phyloP scores from a whole-genome alignment of 2,113 vertebrate species.

The Todiramphus saurophagus region DNA sequence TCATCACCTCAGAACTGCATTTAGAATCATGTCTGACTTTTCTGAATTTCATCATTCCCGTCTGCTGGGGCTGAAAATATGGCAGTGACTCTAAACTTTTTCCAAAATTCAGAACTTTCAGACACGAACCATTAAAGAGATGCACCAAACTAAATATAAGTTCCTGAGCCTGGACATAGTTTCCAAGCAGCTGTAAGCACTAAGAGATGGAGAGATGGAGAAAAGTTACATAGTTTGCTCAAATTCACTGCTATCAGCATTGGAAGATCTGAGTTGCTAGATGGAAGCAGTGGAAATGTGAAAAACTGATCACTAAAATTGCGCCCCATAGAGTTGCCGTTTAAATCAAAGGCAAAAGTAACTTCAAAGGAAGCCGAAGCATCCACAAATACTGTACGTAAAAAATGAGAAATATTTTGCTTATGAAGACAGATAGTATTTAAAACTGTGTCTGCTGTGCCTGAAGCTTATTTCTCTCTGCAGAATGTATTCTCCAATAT shows the following conservation, averaged over 20 bases:
- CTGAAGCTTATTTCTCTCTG: background rate
- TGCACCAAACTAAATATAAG: background rate
- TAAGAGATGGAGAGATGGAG: background rate
- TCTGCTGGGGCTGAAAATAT: background rate
- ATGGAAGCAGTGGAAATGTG: background rate
- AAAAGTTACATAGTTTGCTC: background rate
- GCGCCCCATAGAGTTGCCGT: background rate
- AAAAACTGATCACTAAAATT: background rate
- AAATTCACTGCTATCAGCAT: background rate
- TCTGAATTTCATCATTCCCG: background rate
- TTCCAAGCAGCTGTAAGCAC: background rate
- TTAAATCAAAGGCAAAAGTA: background rate
- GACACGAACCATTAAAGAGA: background rate
- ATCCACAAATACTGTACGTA: background rate
- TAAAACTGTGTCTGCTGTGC: background rate
- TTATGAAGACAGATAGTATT: background rate
- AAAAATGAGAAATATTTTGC: background rate
- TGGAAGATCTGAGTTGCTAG: background rate
- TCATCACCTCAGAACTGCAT: background rate
- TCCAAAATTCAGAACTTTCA: background rate
- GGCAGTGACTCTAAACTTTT: background rate
- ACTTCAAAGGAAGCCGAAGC: conserved; percentile 4
- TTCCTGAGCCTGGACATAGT: background rate
- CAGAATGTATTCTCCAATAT: background rate
- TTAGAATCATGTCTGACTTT: background rate